Conservation (phyloP, 2,113 vertebrate genomes). For the Chamaea fasciata region DNA sequence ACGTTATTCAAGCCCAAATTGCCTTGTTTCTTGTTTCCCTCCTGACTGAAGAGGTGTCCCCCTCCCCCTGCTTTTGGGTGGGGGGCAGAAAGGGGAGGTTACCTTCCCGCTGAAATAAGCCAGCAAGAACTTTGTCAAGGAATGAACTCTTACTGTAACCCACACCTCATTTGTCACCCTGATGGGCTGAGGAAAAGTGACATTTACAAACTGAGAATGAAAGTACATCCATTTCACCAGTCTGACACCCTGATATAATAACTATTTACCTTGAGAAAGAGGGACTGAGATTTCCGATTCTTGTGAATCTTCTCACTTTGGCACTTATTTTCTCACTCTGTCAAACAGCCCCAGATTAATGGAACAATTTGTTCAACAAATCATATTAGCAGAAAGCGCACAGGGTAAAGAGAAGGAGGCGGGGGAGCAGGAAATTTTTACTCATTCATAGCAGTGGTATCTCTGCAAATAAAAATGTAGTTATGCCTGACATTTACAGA, state of each 20-base stretch:
- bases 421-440: slow-evolving; percentile 77
- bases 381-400: slow-evolving; percentile 88
- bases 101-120: slow-evolving; percentile 70
- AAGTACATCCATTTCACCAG: slow-evolving; percentile 86
- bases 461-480: slow-evolving; percentile 93
- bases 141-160: slow-evolving; percentile 84
- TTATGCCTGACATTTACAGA: slow-evolving; percentile 92
- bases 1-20: neutral
- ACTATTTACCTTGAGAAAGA: slow-evolving; percentile 97
- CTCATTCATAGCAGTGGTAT: slow-evolving; percentile 83
- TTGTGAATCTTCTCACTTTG: slow-evolving; percentile 82
- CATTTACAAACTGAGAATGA: slow-evolving; percentile 95
- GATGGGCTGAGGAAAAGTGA: slow-evolving; percentile 95
- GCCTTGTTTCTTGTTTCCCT: neutral
- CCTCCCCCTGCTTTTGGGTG: slow-evolving; percentile 1
- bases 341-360: slow-evolving; percentile 89
- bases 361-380: slow-evolving; percentile 93
- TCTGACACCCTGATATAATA: slow-evolving; percentile 93
- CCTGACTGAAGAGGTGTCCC: neutral
- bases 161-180: slow-evolving; percentile 93
- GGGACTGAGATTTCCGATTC: slow-evolving; percentile 83
- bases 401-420: slow-evolving; percentile 81
- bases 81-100: slow-evolving; percentile 12
- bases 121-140: slow-evolving; percentile 81
- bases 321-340: slow-evolving; percentile 87